phyloP scores from a whole-genome alignment of 2,888 invertebrate species.

The Fragum whitleyi region DNA sequence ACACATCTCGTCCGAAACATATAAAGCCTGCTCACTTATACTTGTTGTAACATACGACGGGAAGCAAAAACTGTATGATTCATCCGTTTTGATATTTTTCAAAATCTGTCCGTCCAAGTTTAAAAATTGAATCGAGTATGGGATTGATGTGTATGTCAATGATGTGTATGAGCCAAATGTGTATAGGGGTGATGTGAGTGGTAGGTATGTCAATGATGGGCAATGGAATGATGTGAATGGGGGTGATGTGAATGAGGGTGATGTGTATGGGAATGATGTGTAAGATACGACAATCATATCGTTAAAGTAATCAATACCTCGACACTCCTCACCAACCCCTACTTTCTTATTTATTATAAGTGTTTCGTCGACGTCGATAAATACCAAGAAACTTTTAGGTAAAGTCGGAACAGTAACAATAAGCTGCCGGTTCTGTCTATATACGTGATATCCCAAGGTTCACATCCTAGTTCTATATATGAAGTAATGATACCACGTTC shows the following conservation, averaged over 20 bases:
- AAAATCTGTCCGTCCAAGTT: not conserved
- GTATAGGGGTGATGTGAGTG: too few species aligned
- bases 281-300: not conserved
- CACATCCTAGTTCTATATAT: not conserved
- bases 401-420: not conserved
- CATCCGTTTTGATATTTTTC: not conserved
- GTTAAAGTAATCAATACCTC: not conserved
- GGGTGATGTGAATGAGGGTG: too few species aligned
- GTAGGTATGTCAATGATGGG: too few species aligned
- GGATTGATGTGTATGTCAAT: too few species aligned
- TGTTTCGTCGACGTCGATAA: not conserved
- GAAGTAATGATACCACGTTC: not conserved
- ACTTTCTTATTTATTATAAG: not conserved
- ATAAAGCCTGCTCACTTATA: not conserved
- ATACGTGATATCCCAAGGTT: not conserved
- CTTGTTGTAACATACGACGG: not conserved
- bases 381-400: not conserved
- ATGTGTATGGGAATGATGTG: not conserved
- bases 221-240: too few species aligned
- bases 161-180: too few species aligned
- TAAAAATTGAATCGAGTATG: not conserved
- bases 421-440: not conserved
- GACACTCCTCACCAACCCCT: not conserved
- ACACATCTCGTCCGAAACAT: not conserved
- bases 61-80: not conserved